Evolutionary conservation across 2,888 invertebrate genomes (phyloP).

Genomic region (Philonicus albiceps): DNA sequence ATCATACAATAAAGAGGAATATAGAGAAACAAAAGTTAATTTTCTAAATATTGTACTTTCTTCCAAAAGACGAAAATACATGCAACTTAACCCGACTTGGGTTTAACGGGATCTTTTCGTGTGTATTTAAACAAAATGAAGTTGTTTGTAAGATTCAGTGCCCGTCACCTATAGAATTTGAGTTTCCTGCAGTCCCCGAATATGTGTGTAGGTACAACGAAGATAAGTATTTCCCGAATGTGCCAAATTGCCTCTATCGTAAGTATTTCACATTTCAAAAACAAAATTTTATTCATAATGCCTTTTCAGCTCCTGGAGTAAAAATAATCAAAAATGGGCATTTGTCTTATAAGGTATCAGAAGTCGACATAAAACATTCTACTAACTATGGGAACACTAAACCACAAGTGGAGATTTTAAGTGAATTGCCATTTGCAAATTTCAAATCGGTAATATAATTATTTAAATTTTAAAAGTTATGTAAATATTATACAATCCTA

Average conservation of each 20-base stretch:
- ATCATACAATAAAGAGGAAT: too few relatives aligned
- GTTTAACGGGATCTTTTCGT: conserved; percentile 81
- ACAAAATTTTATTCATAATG: not conserved
- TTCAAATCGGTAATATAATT: not conserved
- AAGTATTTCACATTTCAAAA: conserved; percentile 52
- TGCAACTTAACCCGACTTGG: conserved; percentile 66
- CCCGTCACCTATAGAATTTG: conserved; percentile 71
- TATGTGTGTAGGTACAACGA: conserved; percentile 74
- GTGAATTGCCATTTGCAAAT: not conserved
- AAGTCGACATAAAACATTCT: not conserved
- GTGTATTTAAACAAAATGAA: conserved; percentile 69
- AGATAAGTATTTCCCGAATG: conserved; percentile 73
- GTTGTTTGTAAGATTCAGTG: conserved; percentile 74
- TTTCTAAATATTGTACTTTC: not conserved
- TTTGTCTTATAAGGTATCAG: not conserved
- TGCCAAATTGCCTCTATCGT: conserved; percentile 78
- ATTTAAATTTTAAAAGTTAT: not conserved
- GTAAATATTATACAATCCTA: not conserved
- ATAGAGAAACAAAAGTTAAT: not conserved
- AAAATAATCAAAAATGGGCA: conserved; percentile 46
- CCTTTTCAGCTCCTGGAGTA: conserved; percentile 52
- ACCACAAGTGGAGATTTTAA: not conserved
- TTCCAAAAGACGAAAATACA: conserved; percentile 64
- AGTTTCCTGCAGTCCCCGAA: conserved; percentile 67
- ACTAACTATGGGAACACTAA: not conserved